Evolutionary conservation across 2,113 vertebrate species (phyloP).

Genomic region (Eurypyga helias): DNA sequence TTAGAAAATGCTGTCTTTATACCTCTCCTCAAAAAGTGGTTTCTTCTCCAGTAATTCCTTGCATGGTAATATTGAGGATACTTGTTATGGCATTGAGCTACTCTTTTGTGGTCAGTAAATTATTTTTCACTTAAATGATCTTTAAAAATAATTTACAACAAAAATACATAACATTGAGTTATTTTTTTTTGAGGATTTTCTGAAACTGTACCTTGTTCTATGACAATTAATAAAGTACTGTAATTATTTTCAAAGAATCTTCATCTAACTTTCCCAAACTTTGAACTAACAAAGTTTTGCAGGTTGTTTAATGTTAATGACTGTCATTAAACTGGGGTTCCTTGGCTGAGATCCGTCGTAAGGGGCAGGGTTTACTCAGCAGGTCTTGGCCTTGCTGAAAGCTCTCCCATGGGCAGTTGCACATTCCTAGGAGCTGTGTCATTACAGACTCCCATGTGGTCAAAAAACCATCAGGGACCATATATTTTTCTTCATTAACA

Average conservation of each 20-base stretch:
- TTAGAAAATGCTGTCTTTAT: neutral
- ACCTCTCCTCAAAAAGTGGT: neutral
- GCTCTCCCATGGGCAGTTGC: neutral
- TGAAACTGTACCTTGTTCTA: neutral
- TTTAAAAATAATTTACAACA: neutral
- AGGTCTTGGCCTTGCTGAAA: neutral
- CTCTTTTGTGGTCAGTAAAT: neutral
- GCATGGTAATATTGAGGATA: neutral
- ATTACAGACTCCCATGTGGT: no score
- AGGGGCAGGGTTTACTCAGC: neutral
- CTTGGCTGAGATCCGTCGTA: neutral
- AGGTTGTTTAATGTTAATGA: neutral
- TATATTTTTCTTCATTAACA: neutral
- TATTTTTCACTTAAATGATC: neutral
- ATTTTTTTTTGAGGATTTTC: neutral
- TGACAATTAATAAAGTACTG: neutral
- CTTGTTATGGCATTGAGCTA: neutral
- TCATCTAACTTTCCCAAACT: neutral
- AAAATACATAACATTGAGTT: neutral
- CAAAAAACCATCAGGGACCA: neutral
- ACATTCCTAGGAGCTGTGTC: neutral
- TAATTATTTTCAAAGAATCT: neutral
- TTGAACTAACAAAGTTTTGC: neutral
- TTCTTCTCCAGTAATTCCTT: neutral
- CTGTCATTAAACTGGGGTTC: neutral